phyloP scores from a whole-genome alignment of 2,113 vertebrate genomes.

The Syngnathoides biaculeatus region DNA sequence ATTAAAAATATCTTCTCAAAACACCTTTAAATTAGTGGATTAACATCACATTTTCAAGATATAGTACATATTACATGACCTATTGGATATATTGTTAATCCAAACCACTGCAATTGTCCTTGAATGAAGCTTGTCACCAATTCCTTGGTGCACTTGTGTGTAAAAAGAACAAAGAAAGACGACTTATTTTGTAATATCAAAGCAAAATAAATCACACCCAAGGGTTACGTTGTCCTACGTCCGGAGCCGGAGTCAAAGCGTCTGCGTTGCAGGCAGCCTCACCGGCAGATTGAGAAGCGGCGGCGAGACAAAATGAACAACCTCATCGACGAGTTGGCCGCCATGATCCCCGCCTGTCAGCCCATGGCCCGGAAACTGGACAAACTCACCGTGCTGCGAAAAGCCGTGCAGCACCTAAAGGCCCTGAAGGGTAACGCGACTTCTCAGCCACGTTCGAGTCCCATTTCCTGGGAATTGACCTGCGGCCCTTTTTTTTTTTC shows the following conservation, averaged over 20 bases:
- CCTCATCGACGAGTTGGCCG: conserved; percentile 88
- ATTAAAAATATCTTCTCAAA: too few relatives aligned
- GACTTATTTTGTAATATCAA: too few relatives aligned
- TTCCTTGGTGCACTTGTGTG: not conserved
- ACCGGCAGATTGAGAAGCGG: conserved; percentile 91
- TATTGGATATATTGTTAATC: too few relatives aligned
- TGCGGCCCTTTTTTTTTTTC: not conserved
- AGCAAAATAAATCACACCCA: too few relatives aligned
- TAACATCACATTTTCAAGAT: too few relatives aligned
- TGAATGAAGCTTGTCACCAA: not conserved
- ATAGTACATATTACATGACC: too few relatives aligned
- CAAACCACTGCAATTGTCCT: too few relatives aligned
- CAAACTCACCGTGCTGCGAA: conserved; percentile 88
- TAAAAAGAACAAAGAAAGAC: too few relatives aligned
- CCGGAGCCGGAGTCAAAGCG: not conserved
- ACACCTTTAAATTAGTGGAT: too few relatives aligned
- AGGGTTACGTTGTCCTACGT: too few relatives aligned
- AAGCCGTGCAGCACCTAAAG: conserved; percentile 93
- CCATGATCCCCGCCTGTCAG: conserved; percentile 88
- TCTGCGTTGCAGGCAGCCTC: conserved; percentile 78
- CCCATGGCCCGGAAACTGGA: conserved; percentile 87
- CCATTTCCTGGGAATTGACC: not conserved
- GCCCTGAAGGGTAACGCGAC: conserved; percentile 77
- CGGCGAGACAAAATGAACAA: conserved; percentile 94
- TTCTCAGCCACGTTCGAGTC: not conserved